Conservation (phyloP, 2,797 vertebrate species). For the Acropternis orthonyx region DNA sequence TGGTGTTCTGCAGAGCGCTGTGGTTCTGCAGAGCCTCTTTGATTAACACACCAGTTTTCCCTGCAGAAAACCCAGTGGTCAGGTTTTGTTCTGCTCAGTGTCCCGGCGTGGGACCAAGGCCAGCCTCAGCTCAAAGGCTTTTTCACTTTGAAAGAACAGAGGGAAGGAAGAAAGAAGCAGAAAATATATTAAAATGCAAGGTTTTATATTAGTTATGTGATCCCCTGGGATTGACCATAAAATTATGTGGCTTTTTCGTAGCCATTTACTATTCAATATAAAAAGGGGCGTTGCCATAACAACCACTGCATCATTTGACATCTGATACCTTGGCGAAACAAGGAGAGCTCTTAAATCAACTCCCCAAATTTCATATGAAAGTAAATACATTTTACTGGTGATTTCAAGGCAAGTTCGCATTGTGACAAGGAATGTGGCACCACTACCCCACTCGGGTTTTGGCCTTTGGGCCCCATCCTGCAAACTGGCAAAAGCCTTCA, state of each 20-base stretch:
- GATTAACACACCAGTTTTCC: rapidly evolving
- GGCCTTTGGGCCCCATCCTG: background rate
- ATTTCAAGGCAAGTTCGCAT: background rate
- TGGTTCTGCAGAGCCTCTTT: background rate
- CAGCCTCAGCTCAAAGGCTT: slow-evolving; percentile 30
- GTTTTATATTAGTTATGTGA: slow-evolving; percentile 57
- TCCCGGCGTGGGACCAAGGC: background rate
- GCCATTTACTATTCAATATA: slow-evolving; percentile 61
- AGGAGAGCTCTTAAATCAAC: slow-evolving; percentile 57
- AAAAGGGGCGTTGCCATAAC: slow-evolving; percentile 42
- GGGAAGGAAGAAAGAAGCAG: slow-evolving; percentile 45
- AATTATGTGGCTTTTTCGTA: slow-evolving; percentile 57
- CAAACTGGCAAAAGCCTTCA: background rate
- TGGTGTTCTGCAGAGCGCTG: background rate
- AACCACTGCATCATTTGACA: slow-evolving; percentile 47
- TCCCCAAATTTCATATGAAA: slow-evolving; percentile 54
- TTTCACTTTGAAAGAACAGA: slow-evolving; percentile 54
- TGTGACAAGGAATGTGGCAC: background rate
- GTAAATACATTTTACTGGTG: slow-evolving; percentile 32
- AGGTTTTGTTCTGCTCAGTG: background rate
- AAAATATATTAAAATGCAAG: slow-evolving; percentile 50
- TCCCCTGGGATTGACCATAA: slow-evolving; percentile 48
- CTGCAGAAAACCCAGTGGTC: rapidly evolving
- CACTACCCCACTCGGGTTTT: background rate
- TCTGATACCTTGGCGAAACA: slow-evolving; percentile 37